Evolutionary conservation across 1,140 invertebrate genomes (phyloP).

Genomic region (Bombyx mandarina): DNA sequence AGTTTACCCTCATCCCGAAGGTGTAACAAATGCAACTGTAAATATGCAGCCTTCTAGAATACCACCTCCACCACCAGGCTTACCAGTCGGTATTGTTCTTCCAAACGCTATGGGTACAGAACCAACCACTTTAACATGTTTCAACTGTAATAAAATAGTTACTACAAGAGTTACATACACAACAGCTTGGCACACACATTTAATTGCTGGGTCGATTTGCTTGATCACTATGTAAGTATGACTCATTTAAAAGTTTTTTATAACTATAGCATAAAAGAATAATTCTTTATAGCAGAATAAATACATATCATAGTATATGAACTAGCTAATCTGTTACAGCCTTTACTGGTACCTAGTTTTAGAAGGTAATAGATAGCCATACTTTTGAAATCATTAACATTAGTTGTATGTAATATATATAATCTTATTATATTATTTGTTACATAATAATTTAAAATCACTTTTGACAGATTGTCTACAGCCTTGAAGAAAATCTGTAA

Average conservation of each 20-base stretch:
- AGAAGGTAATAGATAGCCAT: too few relatives aligned
- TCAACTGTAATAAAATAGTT: conserved; percentile 57
- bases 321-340: too few relatives aligned
- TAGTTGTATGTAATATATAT: too few relatives aligned
- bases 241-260: not conserved
- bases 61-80: conserved; percentile 27
- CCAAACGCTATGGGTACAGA: conserved; percentile 51
- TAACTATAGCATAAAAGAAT: too few relatives aligned
- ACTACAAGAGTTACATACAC: conserved; percentile 58
- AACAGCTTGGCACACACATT: conserved; percentile 60
- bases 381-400: too few relatives aligned
- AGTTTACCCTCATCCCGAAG: conserved; percentile 45
- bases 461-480: too few relatives aligned
- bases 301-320: too few relatives aligned
- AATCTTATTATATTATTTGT: too few relatives aligned
- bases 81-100: conserved; percentile 47
- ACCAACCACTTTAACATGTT: conserved; percentile 54
- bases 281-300: too few relatives aligned
- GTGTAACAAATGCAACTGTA: conserved; percentile 18
- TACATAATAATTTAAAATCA: too few relatives aligned
- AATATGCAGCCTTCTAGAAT: conserved; percentile 33
- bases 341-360: too few relatives aligned
- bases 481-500: too few relatives aligned
- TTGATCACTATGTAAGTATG: conserved; percentile 56
- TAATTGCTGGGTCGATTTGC: conserved; percentile 57